Evolutionary conservation across 2,888 invertebrate species (phyloP).

Genomic region (Drosophila colorata): DNA sequence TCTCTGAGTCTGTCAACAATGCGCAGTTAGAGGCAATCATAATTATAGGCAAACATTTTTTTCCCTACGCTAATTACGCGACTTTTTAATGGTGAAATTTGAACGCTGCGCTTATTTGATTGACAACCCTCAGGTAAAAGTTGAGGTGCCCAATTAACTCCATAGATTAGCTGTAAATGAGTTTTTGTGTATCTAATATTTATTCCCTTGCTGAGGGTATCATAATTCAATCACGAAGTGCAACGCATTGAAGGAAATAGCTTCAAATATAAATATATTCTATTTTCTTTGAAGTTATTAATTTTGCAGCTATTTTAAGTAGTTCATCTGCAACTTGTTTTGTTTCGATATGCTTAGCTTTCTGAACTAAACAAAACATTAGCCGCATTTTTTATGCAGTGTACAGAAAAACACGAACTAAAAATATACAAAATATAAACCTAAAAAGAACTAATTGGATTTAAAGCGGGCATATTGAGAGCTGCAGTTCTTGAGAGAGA

Average conservation of each 20-base stretch:
- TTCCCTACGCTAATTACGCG: conserved; percentile 61
- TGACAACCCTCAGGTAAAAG: conserved; percentile 56
- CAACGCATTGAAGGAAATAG: not conserved
- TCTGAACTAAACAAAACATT: conserved; percentile 49
- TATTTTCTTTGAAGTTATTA: not conserved
- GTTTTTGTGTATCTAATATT: conserved; percentile 1
- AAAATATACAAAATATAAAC: conserved; percentile 54
- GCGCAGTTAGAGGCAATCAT: conserved; percentile 56
- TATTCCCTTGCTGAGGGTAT: not conserved
- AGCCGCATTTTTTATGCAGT: conserved; percentile 49
- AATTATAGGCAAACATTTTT: conserved; percentile 63
- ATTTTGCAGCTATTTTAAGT: conserved; percentile 15
- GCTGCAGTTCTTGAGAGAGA: conserved; percentile 11
- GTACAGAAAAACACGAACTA: conserved; percentile 32
- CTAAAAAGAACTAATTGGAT: conserved; percentile 64
- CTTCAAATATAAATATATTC: not conserved
- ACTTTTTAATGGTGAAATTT: conserved; percentile 64
- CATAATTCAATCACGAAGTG: not conserved
- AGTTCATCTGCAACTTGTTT: conserved; percentile 37
- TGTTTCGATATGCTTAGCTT: conserved; percentile 41
- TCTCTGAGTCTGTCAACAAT: conserved; percentile 29
- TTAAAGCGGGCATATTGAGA: conserved; percentile 25
- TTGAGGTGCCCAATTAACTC: conserved; percentile 29
- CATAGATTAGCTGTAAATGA: conserved; percentile 24
- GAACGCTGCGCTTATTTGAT: conserved; percentile 44